Conservation (phyloP, 2,797 vertebrate species). For the Otolemur crassicaudatus region DNA sequence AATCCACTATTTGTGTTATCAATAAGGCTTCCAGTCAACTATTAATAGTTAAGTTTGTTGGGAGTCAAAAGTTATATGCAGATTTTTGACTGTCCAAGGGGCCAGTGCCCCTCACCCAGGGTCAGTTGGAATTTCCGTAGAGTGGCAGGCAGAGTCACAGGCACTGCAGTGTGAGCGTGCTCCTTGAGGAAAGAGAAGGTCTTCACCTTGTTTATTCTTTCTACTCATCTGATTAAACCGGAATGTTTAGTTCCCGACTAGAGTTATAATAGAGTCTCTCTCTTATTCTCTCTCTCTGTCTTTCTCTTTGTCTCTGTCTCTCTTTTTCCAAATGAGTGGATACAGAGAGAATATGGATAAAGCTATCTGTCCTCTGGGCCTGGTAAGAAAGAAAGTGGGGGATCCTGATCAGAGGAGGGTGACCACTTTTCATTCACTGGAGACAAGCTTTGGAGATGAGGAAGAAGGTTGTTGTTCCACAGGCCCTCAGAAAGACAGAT, state of each 20-base stretch:
- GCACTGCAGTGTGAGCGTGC: not conserved
- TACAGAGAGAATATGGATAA: not conserved
- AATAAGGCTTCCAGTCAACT: not conserved
- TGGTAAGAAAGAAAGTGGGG: not conserved
- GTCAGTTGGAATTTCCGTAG: not conserved
- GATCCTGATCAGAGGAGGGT: not conserved
- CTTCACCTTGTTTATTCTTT: not conserved
- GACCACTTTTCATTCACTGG: not conserved
- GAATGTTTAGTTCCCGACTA: not conserved
- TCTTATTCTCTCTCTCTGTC: not conserved
- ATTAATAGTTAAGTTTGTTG: not conserved
- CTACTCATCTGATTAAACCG: not conserved
- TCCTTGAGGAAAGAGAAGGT: not conserved
- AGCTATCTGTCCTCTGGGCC: not conserved
- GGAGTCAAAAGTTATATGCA: not conserved
- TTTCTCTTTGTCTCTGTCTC: not conserved
- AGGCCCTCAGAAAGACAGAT: not conserved
- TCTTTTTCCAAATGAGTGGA: not conserved
- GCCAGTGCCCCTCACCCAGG: not conserved
- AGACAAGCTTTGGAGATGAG: not conserved
- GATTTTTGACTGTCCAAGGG: not conserved
- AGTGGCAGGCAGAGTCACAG: not conserved
- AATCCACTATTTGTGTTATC: not conserved
- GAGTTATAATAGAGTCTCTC: not conserved
- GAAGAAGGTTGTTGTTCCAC: not conserved